Base-by-base conservation (phyloP, 2,888 invertebrate species). In the Patella caerulea region DNA sequence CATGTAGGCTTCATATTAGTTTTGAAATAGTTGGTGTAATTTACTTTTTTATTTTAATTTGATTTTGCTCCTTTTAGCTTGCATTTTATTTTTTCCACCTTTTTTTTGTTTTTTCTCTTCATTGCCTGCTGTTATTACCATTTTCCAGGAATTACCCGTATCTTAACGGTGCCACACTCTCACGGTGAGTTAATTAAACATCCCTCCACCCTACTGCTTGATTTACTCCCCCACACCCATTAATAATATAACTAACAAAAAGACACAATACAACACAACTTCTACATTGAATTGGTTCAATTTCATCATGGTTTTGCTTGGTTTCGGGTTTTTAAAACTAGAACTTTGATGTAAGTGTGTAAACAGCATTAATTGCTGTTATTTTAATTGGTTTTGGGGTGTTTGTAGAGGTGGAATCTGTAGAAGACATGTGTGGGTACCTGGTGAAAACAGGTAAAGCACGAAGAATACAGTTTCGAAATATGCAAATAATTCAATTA, bases 131-230 rank as follows among this genome's bases (percentile, higher is more conserved):
- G 72, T 75, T 85, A 83, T 72, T 65, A 55, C 19, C 78, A 75
- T 73, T 78, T 73, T 71, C 81, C 87, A 88, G 87, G 86, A 83
- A 86, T 84, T 85, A 85, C 82, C 84, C 86, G 75, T 87, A 88
- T 85, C 84, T 88, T 79, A 87, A 87, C 81, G 88, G 88, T 86
- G 83, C 86, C 79, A 86, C 85, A 79, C 83, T 88, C 74, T 83
- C 88, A 75, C 88, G 88, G 88, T 88, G 88, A 88, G 88, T 88
- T 80, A 65, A 71, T 73, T 75, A 72, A 76, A 74, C 74, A n/a
- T 69, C 76, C 69, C 55, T 65, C 71, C 74, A 52, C 19, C 71
- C 54, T 75, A 54, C 73, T 75, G 71, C 54, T 72, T 56, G 55
- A 72, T 59, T 19, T 29, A 59, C 17, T n/a, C 9, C 72, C 45